Percentiles rank a stretch among this genome's conserved stretches.
Evolutionary conservation across 2,797 vertebrate genomes (phyloP).

Genomic region (Podargus strigoides): DNA sequence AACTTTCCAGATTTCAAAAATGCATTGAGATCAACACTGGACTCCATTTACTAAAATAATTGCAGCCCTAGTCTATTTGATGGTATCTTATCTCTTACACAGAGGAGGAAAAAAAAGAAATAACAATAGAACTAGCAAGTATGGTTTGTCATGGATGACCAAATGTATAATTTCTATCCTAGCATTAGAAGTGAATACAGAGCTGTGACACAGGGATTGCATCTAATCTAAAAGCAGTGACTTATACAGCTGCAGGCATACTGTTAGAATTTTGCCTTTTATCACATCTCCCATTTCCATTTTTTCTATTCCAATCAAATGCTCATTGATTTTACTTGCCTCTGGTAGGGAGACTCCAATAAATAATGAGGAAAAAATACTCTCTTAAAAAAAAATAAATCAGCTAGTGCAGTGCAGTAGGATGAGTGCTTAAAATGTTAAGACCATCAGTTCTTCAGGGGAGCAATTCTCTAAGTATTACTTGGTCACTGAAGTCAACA

Average conservation of each 20-base stretch:
- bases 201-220: not conserved
- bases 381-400: slow-evolving; percentile 18
- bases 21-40: not conserved
- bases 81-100: not conserved
- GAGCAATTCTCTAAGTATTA: not conserved
- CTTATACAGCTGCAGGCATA: not conserved
- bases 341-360: not conserved
- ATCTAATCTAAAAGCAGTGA: slow-evolving; percentile 43
- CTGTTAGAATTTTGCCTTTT: not conserved
- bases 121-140: not conserved
- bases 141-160: not conserved
- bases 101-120: not conserved
- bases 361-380: slow-evolving; percentile 11
- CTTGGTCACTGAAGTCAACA: not conserved
- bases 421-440: not conserved
- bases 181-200: not conserved
- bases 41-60: slow-evolving; percentile 30
- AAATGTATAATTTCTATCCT: not conserved
- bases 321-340: slow-evolving; percentile 39
- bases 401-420: not conserved
- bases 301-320: slow-evolving; percentile 34
- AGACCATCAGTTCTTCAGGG: not conserved
- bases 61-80: not conserved
- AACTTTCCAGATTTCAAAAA: slow-evolving; percentile 21
- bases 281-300: not conserved